Base-by-base conservation (phyloP, 2,888 invertebrate species). In the Beris chalybata region DNA sequence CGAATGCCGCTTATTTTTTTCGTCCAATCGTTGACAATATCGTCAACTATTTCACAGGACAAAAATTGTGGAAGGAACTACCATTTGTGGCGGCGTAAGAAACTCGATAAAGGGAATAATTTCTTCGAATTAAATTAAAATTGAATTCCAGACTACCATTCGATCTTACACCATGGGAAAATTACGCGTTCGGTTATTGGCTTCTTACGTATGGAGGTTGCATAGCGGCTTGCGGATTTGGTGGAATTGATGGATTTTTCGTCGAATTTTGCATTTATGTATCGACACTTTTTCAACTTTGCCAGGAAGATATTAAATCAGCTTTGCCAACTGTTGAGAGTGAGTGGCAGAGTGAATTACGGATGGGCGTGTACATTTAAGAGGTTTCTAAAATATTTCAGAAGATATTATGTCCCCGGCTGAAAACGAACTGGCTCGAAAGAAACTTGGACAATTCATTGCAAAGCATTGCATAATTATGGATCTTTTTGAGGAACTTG, bases 241-340 rank as follows among this genome's bases (percentile, higher is more conserved):
- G 75, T 64, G 76, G 74, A 59, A 75, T 75, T 43, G 80, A 79
- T 70, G 78, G 79, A 13, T 74, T 76, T 61, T 79, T 78, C 64
- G 70, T 79, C 22, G 78, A 76, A 53, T 72, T 75, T 57, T 79
- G 79, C 70, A 64, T 76, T 67, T 78, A 79, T 68, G 72, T 76
- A 61, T 72, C 75, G 48, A 74, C 74, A 0, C 68, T 76, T 15
- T 77, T 78, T 69, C 73, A 76, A 47, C 72, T 76, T 68, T 61
- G 79, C 57, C 75, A 78, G 66, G 72, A 73, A 66, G 78, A 79
- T 66, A 72, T 78, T 43, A 63, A 50, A 11, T 30, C 3, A 12
- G 38, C 31, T 32, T 59, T 50, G 12, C 4, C 9, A 6, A 50
- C 5, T 30, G 32, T 9, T 48, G 5, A 32, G 3, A 31, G 50